These are phyloP conservation scores for Corythoichthys intestinalis DNA, from an alignment of 2,113 vertebrate species.

Conservation along the genomic window DNA sequence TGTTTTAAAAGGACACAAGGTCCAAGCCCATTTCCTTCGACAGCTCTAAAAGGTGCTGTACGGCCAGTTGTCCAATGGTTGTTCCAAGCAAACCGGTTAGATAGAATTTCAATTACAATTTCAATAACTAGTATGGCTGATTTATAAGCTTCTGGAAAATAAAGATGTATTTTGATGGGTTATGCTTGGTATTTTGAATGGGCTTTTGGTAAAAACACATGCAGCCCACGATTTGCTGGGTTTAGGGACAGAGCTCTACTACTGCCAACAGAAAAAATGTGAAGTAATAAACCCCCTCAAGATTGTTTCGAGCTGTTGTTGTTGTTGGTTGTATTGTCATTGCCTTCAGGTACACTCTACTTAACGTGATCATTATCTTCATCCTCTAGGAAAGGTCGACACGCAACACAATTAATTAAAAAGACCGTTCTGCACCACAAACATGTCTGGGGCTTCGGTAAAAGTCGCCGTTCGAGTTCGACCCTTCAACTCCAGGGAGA, in stretches of 20 bases:
- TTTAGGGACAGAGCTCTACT: neutral
- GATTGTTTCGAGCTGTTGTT: neutral
- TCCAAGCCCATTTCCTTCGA: conserved; percentile 13
- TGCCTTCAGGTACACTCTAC: neutral
- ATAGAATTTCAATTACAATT: conserved; percentile 77
- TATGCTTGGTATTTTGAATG: neutral
- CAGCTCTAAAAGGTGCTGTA: neutral
- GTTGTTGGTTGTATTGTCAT: neutral
- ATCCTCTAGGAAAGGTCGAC: conserved; percentile 43
- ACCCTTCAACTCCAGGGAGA: conserved; percentile 95
- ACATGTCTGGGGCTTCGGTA: conserved; percentile 96
- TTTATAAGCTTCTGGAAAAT: conserved; percentile 56
- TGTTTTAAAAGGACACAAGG: neutral
- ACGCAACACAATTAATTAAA: conserved; percentile 36
- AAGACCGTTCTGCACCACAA: conserved; percentile 39
- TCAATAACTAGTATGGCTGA: conserved; percentile 65
- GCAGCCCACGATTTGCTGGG: neutral
- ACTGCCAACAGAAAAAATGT: no score
- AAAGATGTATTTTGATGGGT: neutral
- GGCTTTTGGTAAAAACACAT: neutral
- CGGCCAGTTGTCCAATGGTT: conserved; percentile 39
- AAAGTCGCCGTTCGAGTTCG: conserved; percentile 96
- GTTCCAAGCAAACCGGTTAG: conserved; percentile 44
- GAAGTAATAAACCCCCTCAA: no score
- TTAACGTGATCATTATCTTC: conserved; percentile 10